Evolutionary conservation across 2,888 invertebrate species (phyloP).

Genomic region (Pecten maximus): DNA sequence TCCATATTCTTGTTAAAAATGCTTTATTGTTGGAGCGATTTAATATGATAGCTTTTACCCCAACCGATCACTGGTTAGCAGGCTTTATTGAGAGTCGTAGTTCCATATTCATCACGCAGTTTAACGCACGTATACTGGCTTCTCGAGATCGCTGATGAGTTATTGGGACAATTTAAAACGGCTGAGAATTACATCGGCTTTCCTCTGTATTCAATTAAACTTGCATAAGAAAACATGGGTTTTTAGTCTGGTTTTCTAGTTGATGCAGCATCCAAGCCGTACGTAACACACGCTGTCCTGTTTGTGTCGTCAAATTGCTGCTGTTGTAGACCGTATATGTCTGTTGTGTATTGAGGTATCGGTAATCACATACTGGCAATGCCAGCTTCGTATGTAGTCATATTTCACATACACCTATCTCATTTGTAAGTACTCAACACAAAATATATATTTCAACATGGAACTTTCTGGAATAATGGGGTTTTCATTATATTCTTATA

Average conservation of each 20-base stretch:
- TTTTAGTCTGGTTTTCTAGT: background rate
- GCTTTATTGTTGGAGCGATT: background rate
- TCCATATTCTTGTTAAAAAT: constrained; percentile 31
- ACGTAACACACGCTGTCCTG: background rate
- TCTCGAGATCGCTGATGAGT: background rate
- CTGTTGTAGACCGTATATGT: background rate
- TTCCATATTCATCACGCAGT: background rate
- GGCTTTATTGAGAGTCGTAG: background rate
- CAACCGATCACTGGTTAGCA: background rate
- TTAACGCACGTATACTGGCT: background rate
- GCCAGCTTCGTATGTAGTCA: background rate
- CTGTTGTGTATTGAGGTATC: background rate
- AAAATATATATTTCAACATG: background rate
- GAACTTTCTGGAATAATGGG: background rate
- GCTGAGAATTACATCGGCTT: constrained; percentile 11
- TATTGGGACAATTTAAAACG: constrained; percentile 32
- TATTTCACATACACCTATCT: background rate
- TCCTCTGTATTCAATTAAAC: constrained; percentile 29
- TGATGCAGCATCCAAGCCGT: background rate
- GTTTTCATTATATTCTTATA: background rate
- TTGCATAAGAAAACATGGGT: constrained; percentile 8
- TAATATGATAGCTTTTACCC: background rate
- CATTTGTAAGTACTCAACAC: background rate
- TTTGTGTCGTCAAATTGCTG: background rate
- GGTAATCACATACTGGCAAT: background rate